Conservation (phyloP, 2,113 vertebrate species). For the Seriola dumerili region DNA sequence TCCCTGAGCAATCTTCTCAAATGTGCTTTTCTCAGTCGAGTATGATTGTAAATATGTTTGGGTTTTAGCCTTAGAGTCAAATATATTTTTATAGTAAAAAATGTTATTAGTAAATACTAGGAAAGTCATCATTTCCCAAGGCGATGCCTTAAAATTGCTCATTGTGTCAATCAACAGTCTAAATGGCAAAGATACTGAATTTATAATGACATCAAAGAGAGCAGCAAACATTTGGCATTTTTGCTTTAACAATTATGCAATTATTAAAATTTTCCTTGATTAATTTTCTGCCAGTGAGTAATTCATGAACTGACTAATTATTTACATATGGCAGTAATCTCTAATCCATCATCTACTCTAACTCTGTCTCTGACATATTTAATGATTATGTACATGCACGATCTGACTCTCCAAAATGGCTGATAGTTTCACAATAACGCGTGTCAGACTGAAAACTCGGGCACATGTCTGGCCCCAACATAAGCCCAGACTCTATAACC, state of each 20-base stretch:
- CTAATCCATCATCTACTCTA: not conserved
- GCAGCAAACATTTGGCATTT: not conserved
- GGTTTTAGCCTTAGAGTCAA: not conserved
- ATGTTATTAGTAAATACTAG: not conserved
- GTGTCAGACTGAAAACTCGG: constrained; percentile 25
- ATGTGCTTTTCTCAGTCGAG: not conserved
- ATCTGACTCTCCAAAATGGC: constrained; percentile 57
- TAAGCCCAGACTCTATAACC: constrained; percentile 61
- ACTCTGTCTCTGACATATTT: not conserved
- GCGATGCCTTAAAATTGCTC: not conserved
- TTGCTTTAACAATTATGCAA: not conserved
- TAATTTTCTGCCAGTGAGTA: not conserved
- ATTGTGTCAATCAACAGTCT: not conserved
- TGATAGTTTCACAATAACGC: constrained; percentile 28
- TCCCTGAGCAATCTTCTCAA: not conserved
- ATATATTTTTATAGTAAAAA: not conserved
- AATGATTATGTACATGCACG: not conserved
- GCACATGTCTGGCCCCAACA: constrained; percentile 61
- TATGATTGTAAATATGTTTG: not conserved
- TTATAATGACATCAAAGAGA: not conserved
- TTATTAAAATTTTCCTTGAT: not conserved
- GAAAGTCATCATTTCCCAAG: not conserved
- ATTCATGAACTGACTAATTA: constrained; percentile 4
- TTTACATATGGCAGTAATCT: not conserved
- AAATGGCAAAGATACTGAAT: no score